These are phyloP conservation scores for Pammene aurita DNA, from an alignment of 2,888 invertebrate species.

Conservation along the genomic window DNA sequence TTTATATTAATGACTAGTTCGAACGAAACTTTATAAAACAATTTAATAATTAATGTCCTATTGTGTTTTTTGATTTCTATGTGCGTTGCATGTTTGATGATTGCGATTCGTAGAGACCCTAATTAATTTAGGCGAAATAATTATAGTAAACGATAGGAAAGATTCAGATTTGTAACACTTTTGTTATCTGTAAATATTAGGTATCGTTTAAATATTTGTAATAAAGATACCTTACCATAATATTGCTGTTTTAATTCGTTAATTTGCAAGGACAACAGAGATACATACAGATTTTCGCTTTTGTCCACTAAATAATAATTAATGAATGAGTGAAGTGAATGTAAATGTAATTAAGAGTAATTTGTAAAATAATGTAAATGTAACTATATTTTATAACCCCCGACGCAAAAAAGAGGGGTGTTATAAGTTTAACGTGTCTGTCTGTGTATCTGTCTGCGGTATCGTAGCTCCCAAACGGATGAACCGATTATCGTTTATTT, in stretches of 20 bases:
- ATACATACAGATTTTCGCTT: too few relatives aligned
- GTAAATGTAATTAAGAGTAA: too few relatives aligned
- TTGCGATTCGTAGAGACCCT: conserved; percentile 44
- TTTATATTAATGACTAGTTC: conserved; percentile 53
- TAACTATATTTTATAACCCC: too few relatives aligned
- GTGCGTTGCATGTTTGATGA: conserved; percentile 46
- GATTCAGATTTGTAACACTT: conserved; percentile 59
- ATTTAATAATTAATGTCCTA: conserved; percentile 44
- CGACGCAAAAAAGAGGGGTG: too few relatives aligned
- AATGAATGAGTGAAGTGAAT: too few relatives aligned
- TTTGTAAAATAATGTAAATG: too few relatives aligned
- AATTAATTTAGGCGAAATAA: conserved; percentile 42
- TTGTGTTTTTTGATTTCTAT: conserved; percentile 46
- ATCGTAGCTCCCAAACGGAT: too few relatives aligned
- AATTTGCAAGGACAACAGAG: too few relatives aligned
- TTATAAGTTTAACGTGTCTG: too few relatives aligned
- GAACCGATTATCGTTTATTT: too few relatives aligned
- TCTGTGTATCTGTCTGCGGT: too few relatives aligned
- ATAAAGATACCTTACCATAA: conserved; percentile 72
- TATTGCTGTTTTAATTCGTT: conserved; percentile 60
- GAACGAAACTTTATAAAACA: conserved; percentile 47
- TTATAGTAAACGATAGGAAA: conserved; percentile 40
- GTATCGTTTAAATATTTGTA: conserved; percentile 70
- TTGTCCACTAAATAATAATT: too few relatives aligned
- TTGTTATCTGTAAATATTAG: conserved; percentile 71